A percentile compares a stretch with the other conserved stretches of the same genome.
These are phyloP conservation scores for Calliopsis andreniformis DNA, from an alignment of 1,140 invertebrate genomes.

Conservation along the genomic window DNA sequence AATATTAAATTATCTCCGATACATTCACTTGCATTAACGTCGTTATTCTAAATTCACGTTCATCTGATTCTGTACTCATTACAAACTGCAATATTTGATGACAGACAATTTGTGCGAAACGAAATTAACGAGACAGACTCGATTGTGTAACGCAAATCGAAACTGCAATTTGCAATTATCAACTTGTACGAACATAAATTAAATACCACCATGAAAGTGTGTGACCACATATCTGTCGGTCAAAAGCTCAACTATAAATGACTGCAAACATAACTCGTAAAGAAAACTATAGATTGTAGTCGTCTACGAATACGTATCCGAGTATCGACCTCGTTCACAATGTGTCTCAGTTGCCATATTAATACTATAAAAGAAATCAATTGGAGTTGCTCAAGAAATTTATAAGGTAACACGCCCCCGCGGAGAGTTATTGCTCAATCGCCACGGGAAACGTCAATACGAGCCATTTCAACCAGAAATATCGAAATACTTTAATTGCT, in stretches of 20 bases:
- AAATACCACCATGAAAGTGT: not conserved
- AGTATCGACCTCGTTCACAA: no score
- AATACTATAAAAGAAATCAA: not conserved
- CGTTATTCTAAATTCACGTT: not conserved
- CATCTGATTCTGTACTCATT: not conserved
- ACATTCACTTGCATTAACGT: not conserved
- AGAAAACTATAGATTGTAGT: no score
- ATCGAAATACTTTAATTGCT: not conserved
- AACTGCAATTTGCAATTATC: not conserved
- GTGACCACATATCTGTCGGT: no score
- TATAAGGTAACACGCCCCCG: not conserved
- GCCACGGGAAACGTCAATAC: not conserved
- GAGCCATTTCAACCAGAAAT: not conserved
- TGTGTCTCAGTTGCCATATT: no score
- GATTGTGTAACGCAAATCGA: not conserved
- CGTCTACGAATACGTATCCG: no score
- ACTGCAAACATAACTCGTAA: no score
- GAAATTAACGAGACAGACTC: not conserved
- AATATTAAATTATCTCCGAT: not conserved
- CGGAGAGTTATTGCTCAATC: not conserved
- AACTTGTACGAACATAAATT: not conserved
- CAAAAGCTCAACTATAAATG: no score
- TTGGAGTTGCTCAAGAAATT: not conserved
- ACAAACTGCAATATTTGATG: not conserved
- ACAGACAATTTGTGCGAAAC: not conserved